Percentiles rank a stretch among this genome's conserved stretches.
These are phyloP conservation scores for Brachylomia viminalis DNA, from an alignment of 2,888 invertebrate species.

Conservation along the genomic window DNA sequence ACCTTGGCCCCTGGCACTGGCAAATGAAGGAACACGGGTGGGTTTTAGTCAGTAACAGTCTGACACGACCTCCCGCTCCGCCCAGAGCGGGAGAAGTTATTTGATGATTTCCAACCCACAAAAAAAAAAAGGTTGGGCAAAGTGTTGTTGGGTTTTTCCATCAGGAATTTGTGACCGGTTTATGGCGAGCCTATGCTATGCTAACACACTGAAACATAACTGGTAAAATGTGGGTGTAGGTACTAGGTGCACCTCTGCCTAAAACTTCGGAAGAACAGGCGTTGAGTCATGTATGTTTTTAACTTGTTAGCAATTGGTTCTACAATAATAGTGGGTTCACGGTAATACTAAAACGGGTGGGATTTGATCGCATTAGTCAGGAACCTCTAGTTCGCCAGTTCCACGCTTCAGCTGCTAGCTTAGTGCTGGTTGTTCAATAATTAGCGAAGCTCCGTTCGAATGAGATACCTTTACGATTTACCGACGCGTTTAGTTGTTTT, in stretches of 20 bases:
- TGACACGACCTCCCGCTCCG: too few species aligned
- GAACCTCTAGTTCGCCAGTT: background rate
- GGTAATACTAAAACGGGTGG: background rate
- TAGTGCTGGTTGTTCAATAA: conserved; percentile 28
- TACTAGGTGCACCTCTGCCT: background rate
- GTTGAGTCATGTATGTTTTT: background rate
- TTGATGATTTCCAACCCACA: too few species aligned
- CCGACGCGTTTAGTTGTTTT: conserved; percentile 10
- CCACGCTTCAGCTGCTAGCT: conserved; percentile 20
- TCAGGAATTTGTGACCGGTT: background rate
- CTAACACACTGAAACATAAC: background rate
- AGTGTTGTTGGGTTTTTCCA: background rate
- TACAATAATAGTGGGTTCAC: background rate
- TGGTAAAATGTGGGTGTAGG: background rate
- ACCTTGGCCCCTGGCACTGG: too few species aligned
- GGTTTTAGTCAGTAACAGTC: too few species aligned
- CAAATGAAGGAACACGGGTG: too few species aligned
- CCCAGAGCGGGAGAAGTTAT: too few species aligned
- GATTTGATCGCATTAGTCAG: background rate
- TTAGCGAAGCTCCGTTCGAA: conserved; percentile 15
- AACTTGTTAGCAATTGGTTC: background rate
- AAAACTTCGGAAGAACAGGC: background rate
- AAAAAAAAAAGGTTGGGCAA: background rate
- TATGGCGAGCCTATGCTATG: background rate
- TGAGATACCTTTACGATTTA: background rate